phyloP scores from a whole-genome alignment of 2,888 invertebrate genomes.

The Brachypterus glaber region DNA sequence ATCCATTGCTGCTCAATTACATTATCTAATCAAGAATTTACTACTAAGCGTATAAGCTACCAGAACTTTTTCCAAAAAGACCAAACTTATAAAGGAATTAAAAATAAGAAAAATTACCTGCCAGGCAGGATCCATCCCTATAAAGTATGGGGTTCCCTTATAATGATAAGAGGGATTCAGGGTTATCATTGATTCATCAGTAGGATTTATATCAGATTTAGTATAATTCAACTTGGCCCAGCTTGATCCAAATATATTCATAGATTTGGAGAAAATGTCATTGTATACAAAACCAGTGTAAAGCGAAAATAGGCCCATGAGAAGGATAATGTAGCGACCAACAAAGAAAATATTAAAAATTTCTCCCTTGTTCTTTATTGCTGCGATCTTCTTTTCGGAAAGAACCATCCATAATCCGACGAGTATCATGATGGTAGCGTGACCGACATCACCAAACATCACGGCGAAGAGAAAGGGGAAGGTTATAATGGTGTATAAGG shows the following conservation, averaged over 20 bases:
- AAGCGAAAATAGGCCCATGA: slow-evolving; percentile 97
- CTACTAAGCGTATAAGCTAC: no score
- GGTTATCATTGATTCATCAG: slow-evolving; percentile 40
- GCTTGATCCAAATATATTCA: slow-evolving; percentile 89
- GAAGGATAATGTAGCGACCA: slow-evolving; percentile 91
- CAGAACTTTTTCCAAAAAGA: no score
- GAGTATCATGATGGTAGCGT: slow-evolving; percentile 83
- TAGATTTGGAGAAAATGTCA: slow-evolving; percentile 91
- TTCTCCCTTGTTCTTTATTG: slow-evolving; percentile 66
- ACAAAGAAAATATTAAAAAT: slow-evolving; percentile 98
- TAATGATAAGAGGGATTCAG: slow-evolving; percentile 60
- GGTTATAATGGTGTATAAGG: slow-evolving; percentile 93
- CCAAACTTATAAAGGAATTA: no score
- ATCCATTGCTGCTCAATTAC: no score
- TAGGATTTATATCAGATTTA: slow-evolving; percentile 41
- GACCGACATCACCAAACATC: slow-evolving; percentile 95
- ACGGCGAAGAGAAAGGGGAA: slow-evolving; percentile 97
- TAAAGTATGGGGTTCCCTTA: slow-evolving; percentile 64
- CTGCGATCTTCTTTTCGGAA: slow-evolving; percentile 81
- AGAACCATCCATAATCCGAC: slow-evolving; percentile 96
- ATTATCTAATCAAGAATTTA: no score
- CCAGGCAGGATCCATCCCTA: slow-evolving; percentile 82
- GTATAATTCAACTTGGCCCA: slow-evolving; percentile 60
- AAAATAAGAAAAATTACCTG: no score
- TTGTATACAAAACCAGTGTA: slow-evolving; percentile 98